A percentile compares a stretch with the other conserved stretches of the same genome.
These are phyloP conservation scores for Coryphaenoides rupestris DNA, from an alignment of 2,113 vertebrate genomes.

Conservation along the genomic window DNA sequence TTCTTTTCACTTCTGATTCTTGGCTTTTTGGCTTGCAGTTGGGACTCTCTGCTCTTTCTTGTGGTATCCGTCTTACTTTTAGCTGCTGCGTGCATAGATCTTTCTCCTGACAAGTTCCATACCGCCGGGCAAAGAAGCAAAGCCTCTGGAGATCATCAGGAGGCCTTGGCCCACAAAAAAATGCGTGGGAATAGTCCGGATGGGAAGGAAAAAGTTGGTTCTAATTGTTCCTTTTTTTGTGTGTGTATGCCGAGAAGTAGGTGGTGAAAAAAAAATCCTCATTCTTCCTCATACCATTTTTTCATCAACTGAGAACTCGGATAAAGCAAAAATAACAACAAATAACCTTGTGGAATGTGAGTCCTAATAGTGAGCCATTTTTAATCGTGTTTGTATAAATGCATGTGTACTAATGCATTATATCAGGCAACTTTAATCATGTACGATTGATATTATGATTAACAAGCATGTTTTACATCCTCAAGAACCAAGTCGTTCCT, in stretches of 20 bases:
- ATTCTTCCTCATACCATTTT: conserved; percentile 58
- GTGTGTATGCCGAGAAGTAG: not conserved
- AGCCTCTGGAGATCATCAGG: conserved; percentile 90
- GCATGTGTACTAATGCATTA: conserved; percentile 29
- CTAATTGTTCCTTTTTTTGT: conserved; percentile 83
- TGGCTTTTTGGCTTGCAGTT: conserved; percentile 55
- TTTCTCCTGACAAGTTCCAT: conserved; percentile 98
- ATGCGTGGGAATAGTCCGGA: conserved; percentile 94
- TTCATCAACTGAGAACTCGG: conserved; percentile 19
- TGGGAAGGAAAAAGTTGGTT: conserved; percentile 83
- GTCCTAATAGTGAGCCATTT: too few species aligned
- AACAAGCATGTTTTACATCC: conserved; percentile 60
- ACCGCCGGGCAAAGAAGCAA: conserved; percentile 84
- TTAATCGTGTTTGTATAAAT: too few species aligned
- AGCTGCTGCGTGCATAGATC: conserved; percentile 84
- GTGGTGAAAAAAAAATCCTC: conserved; percentile 59
- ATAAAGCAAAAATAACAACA: too few species aligned
- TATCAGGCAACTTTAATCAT: conserved; percentile 66
- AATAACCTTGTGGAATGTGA: too few species aligned
- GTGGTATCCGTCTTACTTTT: conserved; percentile 70
- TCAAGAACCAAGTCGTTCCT: conserved; percentile 39
- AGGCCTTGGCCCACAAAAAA: conserved; percentile 87
- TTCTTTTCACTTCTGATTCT: conserved; percentile 65
- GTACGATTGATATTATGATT: conserved; percentile 17
- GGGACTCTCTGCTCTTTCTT: conserved; percentile 62